Evolutionary conservation across 2,113 vertebrate genomes (phyloP).

Genomic region (Carassius carassius): DNA sequence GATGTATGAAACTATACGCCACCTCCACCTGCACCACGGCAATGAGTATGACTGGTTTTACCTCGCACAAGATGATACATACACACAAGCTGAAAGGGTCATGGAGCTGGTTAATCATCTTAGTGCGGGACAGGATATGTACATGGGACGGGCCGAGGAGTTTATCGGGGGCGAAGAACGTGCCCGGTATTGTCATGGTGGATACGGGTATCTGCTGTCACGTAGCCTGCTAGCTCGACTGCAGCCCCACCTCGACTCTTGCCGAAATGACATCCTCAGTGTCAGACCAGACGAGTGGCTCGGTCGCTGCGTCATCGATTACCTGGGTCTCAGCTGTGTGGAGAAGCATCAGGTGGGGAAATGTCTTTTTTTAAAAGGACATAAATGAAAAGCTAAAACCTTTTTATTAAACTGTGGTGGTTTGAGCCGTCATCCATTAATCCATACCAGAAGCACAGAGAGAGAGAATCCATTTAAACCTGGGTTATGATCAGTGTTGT

Average conservation of each 20-base stretch:
- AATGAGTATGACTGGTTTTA: constrained; percentile 96
- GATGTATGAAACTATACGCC: constrained; percentile 93
- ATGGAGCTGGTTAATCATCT: constrained; percentile 86
- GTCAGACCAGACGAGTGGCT: constrained; percentile 95
- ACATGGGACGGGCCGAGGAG: constrained; percentile 90
- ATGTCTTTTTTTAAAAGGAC: neutral
- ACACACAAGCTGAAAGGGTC: constrained; percentile 86
- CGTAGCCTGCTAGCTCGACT: constrained; percentile 87
- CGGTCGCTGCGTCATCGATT: constrained; percentile 96
- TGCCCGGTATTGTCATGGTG: constrained; percentile 91
- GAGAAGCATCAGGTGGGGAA: constrained; percentile 86
- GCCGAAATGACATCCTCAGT: constrained; percentile 94
- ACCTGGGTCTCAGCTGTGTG: constrained; percentile 86
- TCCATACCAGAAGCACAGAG: neutral
- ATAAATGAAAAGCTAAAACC: constrained; percentile 7
- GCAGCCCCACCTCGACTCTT: constrained; percentile 86
- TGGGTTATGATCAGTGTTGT: neutral
- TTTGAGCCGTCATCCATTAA: neutral
- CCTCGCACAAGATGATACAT: constrained; percentile 92
- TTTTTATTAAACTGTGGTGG: neutral
- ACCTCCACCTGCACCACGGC: constrained; percentile 87
- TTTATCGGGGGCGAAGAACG: constrained; percentile 92
- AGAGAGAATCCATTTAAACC: neutral
- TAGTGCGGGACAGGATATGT: constrained; percentile 88
- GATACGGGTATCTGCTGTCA: constrained; percentile 93